These are phyloP conservation scores for Buphagus erythrorhynchus DNA, from an alignment of 2,797 vertebrate genomes.

Conservation along the genomic window DNA sequence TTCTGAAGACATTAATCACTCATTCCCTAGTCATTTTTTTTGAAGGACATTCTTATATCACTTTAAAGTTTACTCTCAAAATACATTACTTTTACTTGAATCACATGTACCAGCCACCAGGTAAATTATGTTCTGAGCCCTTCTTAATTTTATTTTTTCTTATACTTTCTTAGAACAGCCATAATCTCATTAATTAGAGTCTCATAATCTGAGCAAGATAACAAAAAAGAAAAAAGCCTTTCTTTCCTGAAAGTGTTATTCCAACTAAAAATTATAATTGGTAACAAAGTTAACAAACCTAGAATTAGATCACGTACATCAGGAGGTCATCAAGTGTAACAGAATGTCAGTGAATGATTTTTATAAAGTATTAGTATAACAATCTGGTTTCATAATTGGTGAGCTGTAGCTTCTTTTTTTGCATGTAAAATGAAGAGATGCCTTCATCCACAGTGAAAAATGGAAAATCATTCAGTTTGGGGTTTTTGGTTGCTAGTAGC, in stretches of 20 bases:
- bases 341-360: slow-evolving; percentile 42
- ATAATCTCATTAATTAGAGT: slow-evolving; percentile 50
- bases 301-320: slow-evolving; percentile 67
- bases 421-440: slow-evolving; percentile 28
- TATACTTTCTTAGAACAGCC: neutral
- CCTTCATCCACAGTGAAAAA: slow-evolving; percentile 43
- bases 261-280: slow-evolving; percentile 21
- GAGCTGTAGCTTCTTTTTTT: slow-evolving; percentile 23
- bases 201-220: slow-evolving; percentile 60
- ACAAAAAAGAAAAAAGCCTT: slow-evolving; percentile 38
- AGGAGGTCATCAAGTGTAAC: slow-evolving; percentile 63
- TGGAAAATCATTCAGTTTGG: slow-evolving; percentile 74
- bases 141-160: slow-evolving; percentile 28
- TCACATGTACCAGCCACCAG: neutral
- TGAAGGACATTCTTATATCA: neutral
- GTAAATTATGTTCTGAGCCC: neutral
- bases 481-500: slow-evolving; percentile 79
- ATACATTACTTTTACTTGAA: neutral
- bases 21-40: neutral
- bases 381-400: slow-evolving; percentile 57
- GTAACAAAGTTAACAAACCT: slow-evolving; percentile 54
- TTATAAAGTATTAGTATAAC: slow-evolving; percentile 58
- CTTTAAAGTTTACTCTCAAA: neutral
- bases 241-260: slow-evolving; percentile 47
- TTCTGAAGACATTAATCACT: neutral